Base-by-base conservation (phyloP, 2,888 invertebrate species). In the Ormia ochracea region DNA sequence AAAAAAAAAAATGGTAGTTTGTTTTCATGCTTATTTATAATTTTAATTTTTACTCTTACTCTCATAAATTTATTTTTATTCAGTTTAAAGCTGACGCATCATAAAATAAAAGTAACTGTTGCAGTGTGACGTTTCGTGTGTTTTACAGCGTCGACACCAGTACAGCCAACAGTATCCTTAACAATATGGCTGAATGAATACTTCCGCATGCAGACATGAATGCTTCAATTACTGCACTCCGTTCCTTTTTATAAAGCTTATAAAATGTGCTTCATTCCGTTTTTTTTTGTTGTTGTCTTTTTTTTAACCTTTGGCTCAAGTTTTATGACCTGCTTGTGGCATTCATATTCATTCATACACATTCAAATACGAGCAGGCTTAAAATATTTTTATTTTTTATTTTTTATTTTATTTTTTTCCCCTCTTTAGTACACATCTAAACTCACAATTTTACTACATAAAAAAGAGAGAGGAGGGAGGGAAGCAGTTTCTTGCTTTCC, bases 1-100 rank as follows among this genome's bases (percentile, higher is more conserved):
- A n/a, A n/a, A n/a, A 21, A 61, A 4, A 52, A 58, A 33, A 36
- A 54, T 31, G 6, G 3, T 4, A 38, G 38, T 38, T 38, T 38
- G 3, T 26, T 52, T 54, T 23, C 31, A 14, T 52, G 31, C 61
- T 61, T 41, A 31, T 52, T 33, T 36, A 17, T 38, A 19, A 12
- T 48, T 10, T 23, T 12, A 21, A 33, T 14, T n/a, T 38, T 38
- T 19, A 1, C 7, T 7, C 17, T 50, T 59, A 26, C 23, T 58
- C 3, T 7, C 10, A 70, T 58, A 59, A 73, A 78, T 66, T 33
- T 50, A 19, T 75, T 65, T 77, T 81, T 81, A 78, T 81, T 69
- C 19, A 48, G 58, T 74, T 81, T 61, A 70, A 81, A 78, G 85
- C 83, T 83, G 84, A 85, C 83, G 84, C 85, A 83, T 81, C 84